Percentiles rank a stretch among this genome's conserved stretches.
Evolutionary conservation across 2,113 vertebrate genomes (phyloP).

Genomic region (Poecile atricapillus): DNA sequence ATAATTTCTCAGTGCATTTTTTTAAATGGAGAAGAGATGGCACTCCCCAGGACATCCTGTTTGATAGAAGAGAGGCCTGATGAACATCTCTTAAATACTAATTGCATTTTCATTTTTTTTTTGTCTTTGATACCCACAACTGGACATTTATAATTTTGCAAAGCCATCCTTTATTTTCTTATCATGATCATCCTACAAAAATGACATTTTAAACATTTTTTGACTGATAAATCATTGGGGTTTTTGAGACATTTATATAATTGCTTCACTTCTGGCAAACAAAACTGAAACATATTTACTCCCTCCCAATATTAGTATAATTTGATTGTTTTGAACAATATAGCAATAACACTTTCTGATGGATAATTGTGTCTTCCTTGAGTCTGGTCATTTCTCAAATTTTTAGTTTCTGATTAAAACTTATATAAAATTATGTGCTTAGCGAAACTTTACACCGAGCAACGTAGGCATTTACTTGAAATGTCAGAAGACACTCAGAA

Average conservation of each 20-base stretch:
- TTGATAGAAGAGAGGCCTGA: background rate
- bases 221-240: background rate
- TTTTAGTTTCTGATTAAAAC: background rate
- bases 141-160: background rate
- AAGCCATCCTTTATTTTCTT: background rate
- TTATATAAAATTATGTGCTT: background rate
- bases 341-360: background rate
- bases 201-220: background rate
- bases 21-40: background rate
- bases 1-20: background rate
- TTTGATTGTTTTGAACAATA: background rate
- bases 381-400: background rate
- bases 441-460: background rate
- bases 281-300: background rate
- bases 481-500: background rate
- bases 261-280: background rate
- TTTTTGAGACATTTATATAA: background rate
- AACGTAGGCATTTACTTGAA: background rate
- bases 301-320: background rate
- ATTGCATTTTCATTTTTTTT: background rate
- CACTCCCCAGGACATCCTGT: background rate
- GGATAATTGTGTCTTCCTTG: background rate
- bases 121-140: background rate
- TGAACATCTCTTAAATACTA: background rate
- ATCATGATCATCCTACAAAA: background rate